Evolutionary conservation across 1,140 invertebrate species (phyloP).

Genomic region (Melanaphis sacchari): DNA sequence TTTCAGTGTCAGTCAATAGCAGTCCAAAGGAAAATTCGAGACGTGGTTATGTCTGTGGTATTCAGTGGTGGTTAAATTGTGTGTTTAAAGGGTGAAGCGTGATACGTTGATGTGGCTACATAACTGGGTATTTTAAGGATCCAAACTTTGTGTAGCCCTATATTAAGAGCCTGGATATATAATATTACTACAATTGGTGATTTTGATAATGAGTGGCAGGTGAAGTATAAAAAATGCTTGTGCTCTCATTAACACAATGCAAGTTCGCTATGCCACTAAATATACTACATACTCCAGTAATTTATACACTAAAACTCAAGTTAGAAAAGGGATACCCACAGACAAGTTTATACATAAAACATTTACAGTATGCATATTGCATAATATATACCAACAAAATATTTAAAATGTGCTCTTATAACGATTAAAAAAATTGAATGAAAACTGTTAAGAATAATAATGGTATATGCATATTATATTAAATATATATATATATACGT

Average conservation of each 20-base stretch:
- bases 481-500: too few species aligned
- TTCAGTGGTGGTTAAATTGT: not conserved
- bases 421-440: not conserved
- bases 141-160: not conserved
- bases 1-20: not conserved
- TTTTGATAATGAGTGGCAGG: not conserved
- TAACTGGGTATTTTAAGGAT: not conserved
- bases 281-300: not conserved
- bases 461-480: not conserved
- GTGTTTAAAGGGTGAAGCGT: not conserved
- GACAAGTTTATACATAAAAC: not conserved
- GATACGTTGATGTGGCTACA: not conserved
- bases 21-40: not conserved
- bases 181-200: not conserved
- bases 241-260: not conserved
- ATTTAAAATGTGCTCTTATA: not conserved
- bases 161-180: not conserved
- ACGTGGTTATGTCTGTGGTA: not conserved
- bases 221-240: too few species aligned
- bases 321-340: not conserved
- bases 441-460: not conserved
- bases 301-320: not conserved
- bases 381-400: not conserved
- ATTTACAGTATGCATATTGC: too few species aligned
- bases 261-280: not conserved